These are phyloP conservation scores for Sarcophaga peregrina DNA, from an alignment of 1,140 invertebrate genomes.

Conservation along the genomic window DNA sequence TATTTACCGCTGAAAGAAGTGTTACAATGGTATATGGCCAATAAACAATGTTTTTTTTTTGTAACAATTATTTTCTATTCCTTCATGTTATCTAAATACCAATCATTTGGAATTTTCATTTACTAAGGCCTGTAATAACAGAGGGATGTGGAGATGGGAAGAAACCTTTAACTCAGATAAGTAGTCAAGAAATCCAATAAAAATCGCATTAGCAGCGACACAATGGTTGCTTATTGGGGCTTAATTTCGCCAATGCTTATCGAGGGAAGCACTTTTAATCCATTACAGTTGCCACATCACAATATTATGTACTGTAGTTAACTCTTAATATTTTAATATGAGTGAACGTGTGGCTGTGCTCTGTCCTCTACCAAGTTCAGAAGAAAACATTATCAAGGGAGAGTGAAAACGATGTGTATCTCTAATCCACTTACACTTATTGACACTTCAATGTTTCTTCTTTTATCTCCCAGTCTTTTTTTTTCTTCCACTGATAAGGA, in stretches of 20 bases:
- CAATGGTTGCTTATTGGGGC: neutral
- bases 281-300: neutral
- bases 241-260: neutral
- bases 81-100: no score
- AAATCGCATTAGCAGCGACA: neutral
- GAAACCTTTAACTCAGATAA: no score
- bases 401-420: neutral
- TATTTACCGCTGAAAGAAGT: no score
- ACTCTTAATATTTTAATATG: neutral
- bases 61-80: no score
- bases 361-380: neutral
- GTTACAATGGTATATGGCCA: no score
- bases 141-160: no score
- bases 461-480: neutral
- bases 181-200: neutral
- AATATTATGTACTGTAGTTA: neutral
- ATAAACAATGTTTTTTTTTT: no score
- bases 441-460: neutral
- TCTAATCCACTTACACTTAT: conserved; percentile 4
- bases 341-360: neutral
- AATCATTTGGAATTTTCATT: no score
- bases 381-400: no score
- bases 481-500: neutral
- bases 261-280: neutral
- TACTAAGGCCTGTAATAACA: no score